Conservation (phyloP, 2,113 vertebrate species). For the Tupaia chinensis region DNA sequence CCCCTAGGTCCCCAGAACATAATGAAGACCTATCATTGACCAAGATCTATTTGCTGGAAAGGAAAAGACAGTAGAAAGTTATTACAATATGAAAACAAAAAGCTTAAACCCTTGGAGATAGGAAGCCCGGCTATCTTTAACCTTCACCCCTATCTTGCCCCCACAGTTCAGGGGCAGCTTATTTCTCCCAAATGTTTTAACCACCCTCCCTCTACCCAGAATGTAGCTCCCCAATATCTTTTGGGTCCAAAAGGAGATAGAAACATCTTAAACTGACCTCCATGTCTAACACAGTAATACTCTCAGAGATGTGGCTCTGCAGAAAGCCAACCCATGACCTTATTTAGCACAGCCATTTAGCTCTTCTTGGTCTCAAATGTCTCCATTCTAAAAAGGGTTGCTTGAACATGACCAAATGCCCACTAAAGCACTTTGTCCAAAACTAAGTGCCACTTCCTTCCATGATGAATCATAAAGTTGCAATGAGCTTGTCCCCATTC, state of each 20-base stretch:
- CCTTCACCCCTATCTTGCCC: background rate
- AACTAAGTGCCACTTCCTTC: background rate
- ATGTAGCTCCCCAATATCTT: background rate
- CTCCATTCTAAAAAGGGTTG: background rate
- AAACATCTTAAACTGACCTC: background rate
- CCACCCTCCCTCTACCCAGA: background rate
- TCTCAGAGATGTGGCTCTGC: background rate
- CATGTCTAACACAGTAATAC: background rate
- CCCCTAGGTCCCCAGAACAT: background rate
- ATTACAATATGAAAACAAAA: constrained; percentile 20
- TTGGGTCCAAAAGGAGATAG: background rate
- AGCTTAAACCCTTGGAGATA: background rate
- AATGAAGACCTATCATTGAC: background rate
- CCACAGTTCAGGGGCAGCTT: background rate
- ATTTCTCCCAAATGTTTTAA: background rate
- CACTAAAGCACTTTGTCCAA: background rate
- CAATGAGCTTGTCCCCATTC: background rate
- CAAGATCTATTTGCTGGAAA: background rate
- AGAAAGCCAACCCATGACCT: background rate
- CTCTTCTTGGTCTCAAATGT: background rate
- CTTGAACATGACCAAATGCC: background rate
- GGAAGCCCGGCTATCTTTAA: background rate
- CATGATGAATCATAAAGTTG: background rate
- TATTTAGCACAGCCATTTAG: background rate
- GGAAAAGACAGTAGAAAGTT: background rate